Base-by-base conservation (phyloP, 2,888 invertebrate species). In the Sphecodes monilicornis region DNA sequence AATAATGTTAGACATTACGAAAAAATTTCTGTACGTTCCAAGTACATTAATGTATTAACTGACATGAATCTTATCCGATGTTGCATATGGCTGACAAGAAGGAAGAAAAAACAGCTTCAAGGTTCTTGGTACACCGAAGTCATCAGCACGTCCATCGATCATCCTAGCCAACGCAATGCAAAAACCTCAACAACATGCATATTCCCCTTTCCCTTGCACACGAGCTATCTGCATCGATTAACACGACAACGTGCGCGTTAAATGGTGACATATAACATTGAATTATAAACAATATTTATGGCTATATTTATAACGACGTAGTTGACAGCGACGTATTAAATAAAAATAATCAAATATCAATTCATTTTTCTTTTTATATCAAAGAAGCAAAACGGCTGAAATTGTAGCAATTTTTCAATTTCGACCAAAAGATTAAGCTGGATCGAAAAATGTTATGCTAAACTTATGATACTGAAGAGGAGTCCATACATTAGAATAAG, bases 161-260 rank as follows among this genome's bases (percentile, higher is more conserved):
- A 60, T 60, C 60, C 60, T 18, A 26, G 60, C 60, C 29, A 60
- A 29, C 60, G 5, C 60, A 29, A 60, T 60, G 29, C 29, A 60
- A 60, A 60, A 60, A 60, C 32, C 29, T 22, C 60, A 60, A 60
- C 60, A 60, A 29, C 60, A 11, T n/a, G n/a, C n/a, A n/a, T 60
- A 60, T 60, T 60, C 29, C 60, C 60, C 29, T 6, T 60, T 29
- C 60, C 60, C 60, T 60, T 60, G 60, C 29, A 29, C 60, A 29
- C 16, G 6, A 29, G 13, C 29, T 29, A 26, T 60, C 29, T 29
- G 60, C 60, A 60, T 60, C 60, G 60, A 60, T 60, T 60, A 60
- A 29, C 29, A 1, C 60, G 60, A 18, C 29, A 60, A 60, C 60
- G 29, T 8, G 60, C 29, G 60, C 60, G 54, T 18, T 60, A 29